Conservation (phyloP, 2,797 vertebrate species). For the Sebastes nivosus region DNA sequence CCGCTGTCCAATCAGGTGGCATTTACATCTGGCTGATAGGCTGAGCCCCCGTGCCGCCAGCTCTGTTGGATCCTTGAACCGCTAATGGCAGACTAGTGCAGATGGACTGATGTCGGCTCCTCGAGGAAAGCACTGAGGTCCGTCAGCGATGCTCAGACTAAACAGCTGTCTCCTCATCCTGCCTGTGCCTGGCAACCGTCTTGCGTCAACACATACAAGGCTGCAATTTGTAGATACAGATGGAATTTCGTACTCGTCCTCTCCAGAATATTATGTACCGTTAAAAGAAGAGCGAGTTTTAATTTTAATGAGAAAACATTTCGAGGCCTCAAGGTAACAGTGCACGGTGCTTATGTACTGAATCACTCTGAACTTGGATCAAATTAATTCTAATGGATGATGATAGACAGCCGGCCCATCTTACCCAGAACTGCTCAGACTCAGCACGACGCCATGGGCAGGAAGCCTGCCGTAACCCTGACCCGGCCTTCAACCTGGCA, state of each 20-base stretch:
- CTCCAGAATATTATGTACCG: conserved; percentile 20
- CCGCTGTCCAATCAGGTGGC: conserved; percentile 63
- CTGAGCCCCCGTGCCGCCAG: conserved; percentile 26
- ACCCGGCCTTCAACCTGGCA: conserved; percentile 32
- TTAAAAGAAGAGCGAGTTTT: conserved; percentile 15
- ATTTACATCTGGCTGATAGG: conserved; percentile 63
- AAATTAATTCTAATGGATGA: conserved; percentile 44
- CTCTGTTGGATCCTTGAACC: conserved; percentile 57
- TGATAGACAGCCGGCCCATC: conserved; percentile 31
- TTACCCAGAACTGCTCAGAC: conserved; percentile 20
- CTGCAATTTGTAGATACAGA: conserved; percentile 46
- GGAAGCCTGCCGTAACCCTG: not conserved
- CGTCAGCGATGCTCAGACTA: conserved; percentile 48
- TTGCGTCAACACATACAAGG: conserved; percentile 47
- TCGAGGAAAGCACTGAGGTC: conserved; percentile 57
- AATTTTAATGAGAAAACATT: conserved; percentile 40
- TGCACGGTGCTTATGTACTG: not conserved
- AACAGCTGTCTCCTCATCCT: conserved; percentile 57
- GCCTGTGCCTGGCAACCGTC: conserved; percentile 52
- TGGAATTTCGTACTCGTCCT: conserved; percentile 27
- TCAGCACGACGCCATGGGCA: not conserved
- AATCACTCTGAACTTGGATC: conserved; percentile 28
- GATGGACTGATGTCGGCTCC: conserved; percentile 68
- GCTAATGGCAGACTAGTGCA: conserved; percentile 70
- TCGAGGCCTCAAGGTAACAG: conserved; percentile 34